A percentile compares a stretch with the other conserved stretches of the same genome.
These are phyloP conservation scores for Sicus ferrugineus DNA, from an alignment of 2,888 invertebrate genomes.

Conservation along the genomic window DNA sequence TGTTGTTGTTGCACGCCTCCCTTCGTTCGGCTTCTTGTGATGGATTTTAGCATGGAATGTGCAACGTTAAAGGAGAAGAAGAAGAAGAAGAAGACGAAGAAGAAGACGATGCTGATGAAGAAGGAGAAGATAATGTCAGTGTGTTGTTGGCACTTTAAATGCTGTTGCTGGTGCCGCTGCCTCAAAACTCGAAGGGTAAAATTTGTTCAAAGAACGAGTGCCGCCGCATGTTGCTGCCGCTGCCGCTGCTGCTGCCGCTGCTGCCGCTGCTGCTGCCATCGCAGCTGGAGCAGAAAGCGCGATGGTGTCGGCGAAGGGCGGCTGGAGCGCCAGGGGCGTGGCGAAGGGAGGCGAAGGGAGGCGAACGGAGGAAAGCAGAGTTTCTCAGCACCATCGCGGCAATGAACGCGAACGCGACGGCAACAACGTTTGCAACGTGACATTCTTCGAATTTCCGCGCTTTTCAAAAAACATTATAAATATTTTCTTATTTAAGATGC, in stretches of 20 bases:
- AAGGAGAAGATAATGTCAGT: neutral
- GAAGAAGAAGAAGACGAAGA: neutral
- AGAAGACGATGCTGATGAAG: neutral
- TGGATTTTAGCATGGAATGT: conserved; percentile 9
- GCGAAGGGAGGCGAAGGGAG: neutral
- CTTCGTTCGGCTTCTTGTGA: neutral
- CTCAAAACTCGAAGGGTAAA: conserved; percentile 4
- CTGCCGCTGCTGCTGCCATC: neutral
- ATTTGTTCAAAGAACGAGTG: conserved; percentile 3
- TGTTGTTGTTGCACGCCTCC: conserved; percentile 1
- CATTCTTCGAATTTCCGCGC: conserved; percentile 37
- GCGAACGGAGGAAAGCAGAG: neutral
- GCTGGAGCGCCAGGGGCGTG: neutral
- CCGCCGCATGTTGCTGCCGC: neutral
- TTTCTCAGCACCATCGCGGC: conserved; percentile 9
- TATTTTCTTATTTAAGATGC: conserved; percentile 22
- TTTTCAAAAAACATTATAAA: conserved; percentile 37
- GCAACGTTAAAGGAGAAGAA: too few species aligned
- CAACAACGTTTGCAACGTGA: conserved; percentile 26
- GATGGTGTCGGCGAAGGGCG: neutral
- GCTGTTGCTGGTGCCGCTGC: neutral
- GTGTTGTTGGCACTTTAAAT: neutral
- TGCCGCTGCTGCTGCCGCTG: neutral
- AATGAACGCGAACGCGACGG: conserved; percentile 18
- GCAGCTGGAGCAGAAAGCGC: neutral